phyloP scores from a whole-genome alignment of 2,797 vertebrate species.

The Urophycis tenuis region DNA sequence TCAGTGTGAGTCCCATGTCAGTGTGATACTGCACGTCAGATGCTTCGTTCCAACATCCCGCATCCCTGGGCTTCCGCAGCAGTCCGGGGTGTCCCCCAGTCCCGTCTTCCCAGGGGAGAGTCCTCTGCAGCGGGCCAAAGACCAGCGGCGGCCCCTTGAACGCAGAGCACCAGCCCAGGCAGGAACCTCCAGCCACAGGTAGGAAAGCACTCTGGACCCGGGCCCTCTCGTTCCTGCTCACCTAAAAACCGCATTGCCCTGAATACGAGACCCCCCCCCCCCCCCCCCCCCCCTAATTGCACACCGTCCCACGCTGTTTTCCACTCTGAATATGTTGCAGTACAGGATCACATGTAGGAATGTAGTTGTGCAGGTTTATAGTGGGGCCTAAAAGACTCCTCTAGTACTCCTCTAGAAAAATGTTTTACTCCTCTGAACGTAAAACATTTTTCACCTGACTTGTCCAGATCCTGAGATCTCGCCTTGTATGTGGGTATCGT shows the following conservation, averaged over 20 bases:
- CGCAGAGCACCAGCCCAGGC: neutral
- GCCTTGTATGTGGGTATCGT: neutral
- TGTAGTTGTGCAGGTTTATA: neutral
- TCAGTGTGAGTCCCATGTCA: no score
- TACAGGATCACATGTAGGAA: neutral
- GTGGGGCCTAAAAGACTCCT: neutral
- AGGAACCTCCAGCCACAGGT: slow-evolving; percentile 1
- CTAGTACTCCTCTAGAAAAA: no score
- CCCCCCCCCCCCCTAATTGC: no score
- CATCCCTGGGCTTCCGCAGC: neutral
- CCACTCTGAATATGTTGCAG: neutral
- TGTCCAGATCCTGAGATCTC: neutral
- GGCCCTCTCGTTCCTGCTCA: neutral
- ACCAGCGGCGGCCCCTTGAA: neutral
- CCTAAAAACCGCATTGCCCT: neutral
- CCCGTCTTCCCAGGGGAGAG: slow-evolving; percentile 65
- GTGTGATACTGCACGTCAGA: no score
- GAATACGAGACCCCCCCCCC: neutral
- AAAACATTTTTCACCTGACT: neutral
- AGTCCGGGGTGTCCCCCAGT: slow-evolving; percentile 64
- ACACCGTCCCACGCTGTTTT: neutral
- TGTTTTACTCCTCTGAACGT: neutral
- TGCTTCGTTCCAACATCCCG: neutral
- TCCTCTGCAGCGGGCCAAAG: neutral
- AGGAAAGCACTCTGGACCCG: neutral